These are phyloP conservation scores for Poecilia gillii DNA, from an alignment of 2,797 vertebrate species.

Conservation along the genomic window DNA sequence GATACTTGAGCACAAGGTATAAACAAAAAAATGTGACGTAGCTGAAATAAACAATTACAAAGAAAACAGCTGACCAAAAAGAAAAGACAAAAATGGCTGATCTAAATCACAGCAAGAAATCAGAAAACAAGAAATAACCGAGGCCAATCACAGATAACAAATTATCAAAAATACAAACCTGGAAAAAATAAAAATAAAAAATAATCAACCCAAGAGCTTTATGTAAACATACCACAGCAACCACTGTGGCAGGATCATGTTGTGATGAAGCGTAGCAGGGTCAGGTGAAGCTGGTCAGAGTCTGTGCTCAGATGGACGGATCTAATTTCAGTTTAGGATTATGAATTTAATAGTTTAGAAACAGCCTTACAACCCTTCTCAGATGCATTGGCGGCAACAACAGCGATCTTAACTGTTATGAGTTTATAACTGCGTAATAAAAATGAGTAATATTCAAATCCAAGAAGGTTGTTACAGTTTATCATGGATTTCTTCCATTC, in stretches of 20 bases:
- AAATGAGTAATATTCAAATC: neutral
- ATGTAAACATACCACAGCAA: neutral
- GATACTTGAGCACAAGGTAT: no score
- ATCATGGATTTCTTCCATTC: neutral
- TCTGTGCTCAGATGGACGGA: neutral
- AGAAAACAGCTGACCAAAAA: no score
- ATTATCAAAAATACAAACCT: no score
- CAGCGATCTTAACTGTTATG: neutral
- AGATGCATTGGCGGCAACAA: neutral
- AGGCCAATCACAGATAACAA: no score
- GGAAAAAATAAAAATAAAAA: no score
- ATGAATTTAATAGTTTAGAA: neutral
- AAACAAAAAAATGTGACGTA: no score
- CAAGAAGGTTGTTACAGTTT: neutral
- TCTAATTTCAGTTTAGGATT: neutral
- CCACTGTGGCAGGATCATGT: neutral
- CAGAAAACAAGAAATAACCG: no score
- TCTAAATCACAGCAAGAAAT: no score
- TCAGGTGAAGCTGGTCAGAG: neutral
- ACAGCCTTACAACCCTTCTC: neutral
- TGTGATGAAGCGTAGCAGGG: neutral
- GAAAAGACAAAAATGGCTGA: no score
- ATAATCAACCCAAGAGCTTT: no score
- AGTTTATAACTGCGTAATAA: neutral
- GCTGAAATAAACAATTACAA: no score